Evolutionary conservation across 2,797 vertebrate genomes (phyloP).

Genomic region (Eospalax fontanierii): DNA sequence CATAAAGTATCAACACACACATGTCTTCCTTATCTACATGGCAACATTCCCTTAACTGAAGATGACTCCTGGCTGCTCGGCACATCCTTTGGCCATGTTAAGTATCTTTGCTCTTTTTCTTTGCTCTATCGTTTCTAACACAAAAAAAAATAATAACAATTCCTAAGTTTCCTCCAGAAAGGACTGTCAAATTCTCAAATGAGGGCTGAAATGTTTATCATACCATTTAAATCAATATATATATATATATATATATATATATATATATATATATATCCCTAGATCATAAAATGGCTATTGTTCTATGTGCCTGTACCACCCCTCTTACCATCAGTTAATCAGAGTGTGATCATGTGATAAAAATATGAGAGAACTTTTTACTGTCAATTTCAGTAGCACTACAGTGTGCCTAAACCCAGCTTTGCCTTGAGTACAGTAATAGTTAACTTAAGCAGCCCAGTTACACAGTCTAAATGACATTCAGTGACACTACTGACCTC

Average conservation of each 20-base stretch:
- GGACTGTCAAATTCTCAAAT: not conserved
- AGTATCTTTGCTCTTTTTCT: slow-evolving; percentile 45
- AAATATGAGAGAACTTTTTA: slow-evolving; percentile 36
- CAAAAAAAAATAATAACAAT: not conserved
- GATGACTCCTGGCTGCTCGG: not conserved
- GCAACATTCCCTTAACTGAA: slow-evolving; percentile 13
- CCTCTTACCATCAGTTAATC: not conserved
- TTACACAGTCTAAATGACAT: not conserved
- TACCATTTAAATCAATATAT: not conserved
- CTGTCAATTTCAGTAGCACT: slow-evolving; percentile 9
- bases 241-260: not conserved
- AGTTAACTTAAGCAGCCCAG: slow-evolving; percentile 27
- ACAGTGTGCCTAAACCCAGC: not conserved
- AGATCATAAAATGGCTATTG: not conserved
- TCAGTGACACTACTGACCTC: not conserved
- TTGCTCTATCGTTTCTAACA: slow-evolving; percentile 6
- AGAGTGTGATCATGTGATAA: not conserved
- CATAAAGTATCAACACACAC: slow-evolving; percentile 11
- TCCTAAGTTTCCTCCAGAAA: not conserved
- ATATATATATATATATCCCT: not conserved
- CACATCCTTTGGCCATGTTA: slow-evolving; percentile 15
- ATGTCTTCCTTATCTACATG: slow-evolving; percentile 60
- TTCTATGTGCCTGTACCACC: not conserved
- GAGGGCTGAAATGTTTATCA: not conserved
- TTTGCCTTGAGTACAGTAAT: not conserved